These are phyloP conservation scores for Glyptemys insculpta DNA, from an alignment of 2,797 vertebrate genomes.

Conservation along the genomic window DNA sequence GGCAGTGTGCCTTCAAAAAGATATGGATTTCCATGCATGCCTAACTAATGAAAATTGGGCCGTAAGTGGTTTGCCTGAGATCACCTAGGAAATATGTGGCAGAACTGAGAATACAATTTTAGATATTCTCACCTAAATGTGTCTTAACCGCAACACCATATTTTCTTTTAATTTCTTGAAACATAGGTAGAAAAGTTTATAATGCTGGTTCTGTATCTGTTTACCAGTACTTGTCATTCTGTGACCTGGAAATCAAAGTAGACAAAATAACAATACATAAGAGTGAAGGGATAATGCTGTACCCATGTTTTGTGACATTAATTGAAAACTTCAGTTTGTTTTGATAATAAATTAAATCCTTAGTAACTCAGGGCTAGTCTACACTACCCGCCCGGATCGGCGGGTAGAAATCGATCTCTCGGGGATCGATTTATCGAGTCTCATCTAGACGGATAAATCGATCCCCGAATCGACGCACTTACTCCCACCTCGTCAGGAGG, in stretches of 20 bases:
- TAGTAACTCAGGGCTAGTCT: too few species aligned
- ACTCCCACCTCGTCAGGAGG: too few species aligned
- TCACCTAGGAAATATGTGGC: background rate
- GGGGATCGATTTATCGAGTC: too few species aligned
- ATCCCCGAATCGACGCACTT: too few species aligned
- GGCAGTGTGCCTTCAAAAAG: background rate
- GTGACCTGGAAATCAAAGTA: background rate
- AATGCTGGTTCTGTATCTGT: background rate
- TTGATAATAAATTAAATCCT: background rate
- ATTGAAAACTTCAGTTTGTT: background rate
- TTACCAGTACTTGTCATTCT: fast-evolving
- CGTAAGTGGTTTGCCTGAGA: background rate
- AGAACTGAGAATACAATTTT: background rate
- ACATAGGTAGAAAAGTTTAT: background rate
- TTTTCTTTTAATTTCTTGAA: background rate
- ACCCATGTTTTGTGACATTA: background rate
- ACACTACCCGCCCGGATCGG: too few species aligned
- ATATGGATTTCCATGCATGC: background rate
- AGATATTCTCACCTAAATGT: background rate
- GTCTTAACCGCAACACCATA: background rate
- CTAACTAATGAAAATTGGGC: background rate
- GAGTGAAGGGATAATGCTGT: background rate
- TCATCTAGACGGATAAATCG: too few species aligned
- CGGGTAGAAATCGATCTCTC: too few species aligned
- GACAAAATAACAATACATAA: fast-evolving